A percentile compares a stretch with the other conserved stretches of the same genome.
phyloP scores from a whole-genome alignment of 1,140 invertebrate species.

The Pseudomyrmex sp. region DNA sequence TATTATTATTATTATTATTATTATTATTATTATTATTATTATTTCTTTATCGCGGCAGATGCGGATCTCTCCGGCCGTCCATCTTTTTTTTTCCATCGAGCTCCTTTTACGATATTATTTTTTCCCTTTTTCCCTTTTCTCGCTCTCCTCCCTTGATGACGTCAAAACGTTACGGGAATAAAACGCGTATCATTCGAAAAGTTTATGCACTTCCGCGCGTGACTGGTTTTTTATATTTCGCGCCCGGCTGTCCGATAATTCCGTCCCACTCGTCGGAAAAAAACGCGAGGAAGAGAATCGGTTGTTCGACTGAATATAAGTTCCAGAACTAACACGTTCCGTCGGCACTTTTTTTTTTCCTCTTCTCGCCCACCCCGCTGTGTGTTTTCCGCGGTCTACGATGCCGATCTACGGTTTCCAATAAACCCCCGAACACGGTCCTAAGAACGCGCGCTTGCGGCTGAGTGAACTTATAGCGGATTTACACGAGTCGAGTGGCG shows the following conservation, averaged over 20 bases:
- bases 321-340: conserved; percentile 49
- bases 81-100: no score
- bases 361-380: no score
- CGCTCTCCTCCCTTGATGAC: neutral
- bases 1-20: no score
- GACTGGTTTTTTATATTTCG: conserved; percentile 39
- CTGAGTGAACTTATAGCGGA: conserved; percentile 49
- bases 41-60: conserved; percentile 57
- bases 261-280: conserved; percentile 24
- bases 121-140: no score
- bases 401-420: conserved; percentile 60
- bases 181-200: conserved; percentile 14
- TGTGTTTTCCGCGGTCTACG: neutral
- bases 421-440: conserved; percentile 51
- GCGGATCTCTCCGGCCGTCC: neutral
- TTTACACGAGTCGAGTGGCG: conserved; percentile 62
- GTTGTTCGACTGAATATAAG: conserved; percentile 45
- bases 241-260: conserved; percentile 33
- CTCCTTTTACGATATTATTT: no score
- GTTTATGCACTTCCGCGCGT: conserved; percentile 33
- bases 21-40: conserved; percentile 21
- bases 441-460: conserved; percentile 29
- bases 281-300: conserved; percentile 10
- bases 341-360: conserved; percentile 7
- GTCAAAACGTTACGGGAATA: conserved; percentile 14